Percentiles rank a stretch among this genome's conserved stretches.
phyloP scores from a whole-genome alignment of 2,797 vertebrate genomes.

The Poeciliopsis presidionis region DNA sequence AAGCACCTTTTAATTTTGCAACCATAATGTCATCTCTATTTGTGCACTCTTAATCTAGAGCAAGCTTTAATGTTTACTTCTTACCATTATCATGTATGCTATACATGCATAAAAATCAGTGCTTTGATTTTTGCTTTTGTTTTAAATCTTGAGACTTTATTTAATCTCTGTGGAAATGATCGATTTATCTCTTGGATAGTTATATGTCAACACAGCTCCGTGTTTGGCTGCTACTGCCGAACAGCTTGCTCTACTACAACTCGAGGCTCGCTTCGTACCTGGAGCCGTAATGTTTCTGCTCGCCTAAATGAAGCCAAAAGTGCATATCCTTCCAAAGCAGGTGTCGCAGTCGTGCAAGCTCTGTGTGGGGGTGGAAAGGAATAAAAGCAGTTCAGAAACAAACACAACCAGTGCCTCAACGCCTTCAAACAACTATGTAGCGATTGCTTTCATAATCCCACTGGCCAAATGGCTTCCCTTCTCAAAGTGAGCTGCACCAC shows the following conservation, averaged over 20 bases:
- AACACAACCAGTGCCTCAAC: neutral
- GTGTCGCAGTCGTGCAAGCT: neutral
- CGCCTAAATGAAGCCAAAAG: slow-evolving; percentile 7
- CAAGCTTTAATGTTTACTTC: neutral
- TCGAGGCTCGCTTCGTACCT: slow-evolving; percentile 26
- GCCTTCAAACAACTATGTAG: neutral
- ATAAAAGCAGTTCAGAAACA: neutral
- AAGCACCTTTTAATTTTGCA: slow-evolving; percentile 1
- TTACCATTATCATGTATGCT: neutral
- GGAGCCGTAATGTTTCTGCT: slow-evolving; percentile 5
- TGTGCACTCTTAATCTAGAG: neutral
- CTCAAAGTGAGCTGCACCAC: slow-evolving; percentile 18
- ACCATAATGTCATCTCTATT: slow-evolving; percentile 1
- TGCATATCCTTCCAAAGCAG: neutral
- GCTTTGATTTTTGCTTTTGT: neutral
- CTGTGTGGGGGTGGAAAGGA: neutral
- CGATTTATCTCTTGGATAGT: slow-evolving; percentile 1
- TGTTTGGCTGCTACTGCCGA: slow-evolving; percentile 26
- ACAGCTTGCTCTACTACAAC: slow-evolving; percentile 11
- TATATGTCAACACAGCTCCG: slow-evolving; percentile 9
- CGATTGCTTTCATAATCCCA: neutral
- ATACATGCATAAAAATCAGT: slow-evolving; percentile 1
- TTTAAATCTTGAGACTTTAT: neutral
- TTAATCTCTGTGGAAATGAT: neutral
- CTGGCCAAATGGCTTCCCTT: slow-evolving; percentile 10